Evolutionary conservation across 2,113 vertebrate genomes (phyloP), one percentile per base, ranked within the genome.

Genomic region (Antigone vipio): DNA sequence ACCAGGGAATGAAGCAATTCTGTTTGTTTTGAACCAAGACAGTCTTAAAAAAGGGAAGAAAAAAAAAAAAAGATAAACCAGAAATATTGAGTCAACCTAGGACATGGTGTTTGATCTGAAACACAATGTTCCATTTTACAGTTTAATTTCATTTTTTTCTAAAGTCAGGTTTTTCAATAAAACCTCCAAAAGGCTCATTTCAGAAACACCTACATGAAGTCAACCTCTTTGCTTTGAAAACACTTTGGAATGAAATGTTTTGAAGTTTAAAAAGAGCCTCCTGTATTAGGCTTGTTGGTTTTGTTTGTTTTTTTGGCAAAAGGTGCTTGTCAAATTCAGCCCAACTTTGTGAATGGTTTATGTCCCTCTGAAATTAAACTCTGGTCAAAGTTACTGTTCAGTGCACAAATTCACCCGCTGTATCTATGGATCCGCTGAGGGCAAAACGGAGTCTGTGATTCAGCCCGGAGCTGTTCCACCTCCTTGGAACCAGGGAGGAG

Each of bases 141-240:
- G 89, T 84, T 96, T 80, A n/a, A 91, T 91, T 89, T 95, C 2
- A 3, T 86, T 91, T 94, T 94, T 89, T 81, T 23, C 69, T 40
- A 7, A 89, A 90, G 78, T 92, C 20, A 30, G 45, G 45, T 66
- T 96, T 95, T 96, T 95, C 93, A 95, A 83, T 94, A 90, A 96
- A 96, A 80, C 78, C 74, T 97, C 94, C 96, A 97, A 97, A 96
- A 95, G 94, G 88, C 67, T 95, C 92, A 77, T 96, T 96, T 97
- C 95, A 96, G 88, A 95, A 97, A 96, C 95, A 95, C 95, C 93
- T 96, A 88, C 75, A 20, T 71, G 93, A 92, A 96, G 85, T 96
- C 89, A 94, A 71, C 90, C 72, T 85, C 87, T 96, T 88, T 97
- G 92, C 95, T 97, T 94, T 95, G 95, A 96, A 96, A 97, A 97